phyloP scores from a whole-genome alignment of 2,888 invertebrate species.

The Dorcus parallelipipedus region DNA sequence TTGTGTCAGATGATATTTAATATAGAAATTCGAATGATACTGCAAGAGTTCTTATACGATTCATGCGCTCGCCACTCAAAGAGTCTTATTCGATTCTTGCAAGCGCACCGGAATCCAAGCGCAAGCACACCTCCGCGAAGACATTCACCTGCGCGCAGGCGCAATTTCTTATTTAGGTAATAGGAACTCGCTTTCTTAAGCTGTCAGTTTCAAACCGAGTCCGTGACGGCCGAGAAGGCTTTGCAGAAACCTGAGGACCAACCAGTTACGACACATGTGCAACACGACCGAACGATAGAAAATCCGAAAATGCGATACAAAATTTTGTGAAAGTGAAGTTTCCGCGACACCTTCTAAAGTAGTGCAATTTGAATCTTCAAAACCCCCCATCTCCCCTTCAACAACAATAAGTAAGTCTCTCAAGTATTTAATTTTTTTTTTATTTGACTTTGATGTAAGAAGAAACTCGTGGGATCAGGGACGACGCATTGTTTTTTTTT shows the following conservation, averaged over 20 bases:
- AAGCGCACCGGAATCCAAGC: not conserved
- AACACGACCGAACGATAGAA: constrained; percentile 11
- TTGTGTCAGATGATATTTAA: no score
- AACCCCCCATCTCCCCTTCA: not conserved
- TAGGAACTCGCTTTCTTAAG: constrained; percentile 35
- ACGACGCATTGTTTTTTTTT: not conserved
- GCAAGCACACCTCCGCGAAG: constrained; percentile 19
- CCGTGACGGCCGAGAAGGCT: constrained; percentile 16
- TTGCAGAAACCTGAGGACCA: not conserved
- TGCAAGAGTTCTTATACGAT: no score
- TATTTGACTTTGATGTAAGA: no score
- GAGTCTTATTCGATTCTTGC: not conserved
- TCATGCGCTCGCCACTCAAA: no score
- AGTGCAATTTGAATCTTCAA: no score
- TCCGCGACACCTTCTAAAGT: not conserved
- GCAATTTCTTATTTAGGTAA: constrained; percentile 28
- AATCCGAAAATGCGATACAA: constrained; percentile 26
- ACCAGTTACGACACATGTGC: constrained; percentile 9
- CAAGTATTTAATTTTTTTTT: not conserved
- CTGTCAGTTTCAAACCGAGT: constrained; percentile 39
- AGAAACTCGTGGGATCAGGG: no score
- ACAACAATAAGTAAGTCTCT: constrained; percentile 3
- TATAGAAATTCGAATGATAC: no score
- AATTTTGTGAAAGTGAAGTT: constrained; percentile 22
- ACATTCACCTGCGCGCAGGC: constrained; percentile 32